A percentile compares a stretch with the other conserved stretches of the same genome.
Conservation (phyloP, 2,113 vertebrate genomes). For the Trogon surrucura region DNA sequence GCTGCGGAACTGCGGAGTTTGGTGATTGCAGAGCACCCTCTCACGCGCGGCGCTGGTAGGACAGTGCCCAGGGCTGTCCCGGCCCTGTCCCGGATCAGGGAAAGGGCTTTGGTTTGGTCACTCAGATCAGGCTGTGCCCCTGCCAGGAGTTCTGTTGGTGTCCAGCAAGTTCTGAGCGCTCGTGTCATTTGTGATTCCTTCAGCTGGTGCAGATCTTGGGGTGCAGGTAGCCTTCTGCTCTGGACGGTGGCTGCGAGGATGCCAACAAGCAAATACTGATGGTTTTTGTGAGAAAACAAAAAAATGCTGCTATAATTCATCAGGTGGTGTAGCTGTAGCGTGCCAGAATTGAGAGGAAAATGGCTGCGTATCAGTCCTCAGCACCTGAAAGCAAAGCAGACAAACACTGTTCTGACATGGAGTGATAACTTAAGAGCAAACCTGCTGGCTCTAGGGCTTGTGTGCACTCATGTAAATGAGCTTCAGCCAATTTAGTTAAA, state of each 20-base stretch:
- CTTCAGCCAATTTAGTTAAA: neutral
- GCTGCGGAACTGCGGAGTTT: neutral
- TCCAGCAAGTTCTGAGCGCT: neutral
- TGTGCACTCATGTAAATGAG: neutral
- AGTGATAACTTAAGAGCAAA: neutral
- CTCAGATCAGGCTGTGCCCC: neutral
- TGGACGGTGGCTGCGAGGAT: neutral
- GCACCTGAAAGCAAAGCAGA: neutral
- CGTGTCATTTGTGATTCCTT: neutral
- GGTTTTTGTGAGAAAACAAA: neutral
- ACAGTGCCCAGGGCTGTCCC: neutral
- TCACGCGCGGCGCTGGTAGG: neutral
- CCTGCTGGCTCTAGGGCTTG: neutral
- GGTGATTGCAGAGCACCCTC: constrained; percentile 9
- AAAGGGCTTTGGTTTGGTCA: neutral
- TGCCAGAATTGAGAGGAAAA: neutral
- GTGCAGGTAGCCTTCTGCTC: neutral
- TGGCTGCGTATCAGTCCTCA: neutral
- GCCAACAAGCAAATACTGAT: neutral
- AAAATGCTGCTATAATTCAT: neutral
- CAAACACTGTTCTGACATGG: fast-evolving
- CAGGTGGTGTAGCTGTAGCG: neutral
- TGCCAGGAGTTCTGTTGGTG: neutral
- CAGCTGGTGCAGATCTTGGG: neutral
- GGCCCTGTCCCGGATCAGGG: neutral